Conservation (phyloP, 2,797 vertebrate genomes). For the Mallotus villosus region DNA sequence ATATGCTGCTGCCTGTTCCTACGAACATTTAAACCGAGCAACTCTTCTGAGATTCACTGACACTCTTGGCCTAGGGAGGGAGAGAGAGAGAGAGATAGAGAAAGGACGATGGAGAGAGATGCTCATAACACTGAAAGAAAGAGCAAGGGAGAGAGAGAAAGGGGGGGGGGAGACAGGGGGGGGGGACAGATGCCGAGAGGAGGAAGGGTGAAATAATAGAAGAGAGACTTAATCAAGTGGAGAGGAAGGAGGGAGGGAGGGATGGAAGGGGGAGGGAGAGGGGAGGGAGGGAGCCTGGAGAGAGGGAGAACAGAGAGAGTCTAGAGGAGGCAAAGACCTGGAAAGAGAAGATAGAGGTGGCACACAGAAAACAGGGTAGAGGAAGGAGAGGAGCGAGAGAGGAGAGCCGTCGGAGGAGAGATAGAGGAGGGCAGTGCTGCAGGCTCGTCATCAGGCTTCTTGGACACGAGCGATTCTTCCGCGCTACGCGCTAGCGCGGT, state of each 20-base stretch:
- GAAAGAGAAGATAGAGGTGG: too few species aligned
- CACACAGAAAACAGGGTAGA: too few species aligned
- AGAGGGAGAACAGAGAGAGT: too few species aligned
- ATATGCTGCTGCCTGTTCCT: slow-evolving; percentile 56
- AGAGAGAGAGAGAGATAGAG: slow-evolving; percentile 18
- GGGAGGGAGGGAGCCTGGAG: neutral
- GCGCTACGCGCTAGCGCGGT: too few species aligned
- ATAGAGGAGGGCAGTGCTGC: too few species aligned
- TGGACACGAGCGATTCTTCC: too few species aligned
- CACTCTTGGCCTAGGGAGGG: slow-evolving; percentile 23
- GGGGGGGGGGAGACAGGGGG: neutral
- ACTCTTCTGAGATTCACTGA: slow-evolving; percentile 42
- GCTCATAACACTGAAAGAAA: neutral
- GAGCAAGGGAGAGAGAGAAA: slow-evolving; percentile 12
- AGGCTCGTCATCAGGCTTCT: too few species aligned
- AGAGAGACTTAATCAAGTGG: too few species aligned
- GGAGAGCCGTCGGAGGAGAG: too few species aligned
- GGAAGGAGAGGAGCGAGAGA: too few species aligned
- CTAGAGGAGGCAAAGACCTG: too few species aligned
- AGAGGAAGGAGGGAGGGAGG: neutral
- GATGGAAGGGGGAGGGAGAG: too few species aligned
- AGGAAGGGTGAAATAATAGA: neutral
- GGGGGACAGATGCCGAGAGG: neutral
- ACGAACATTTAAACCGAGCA: slow-evolving; percentile 56
- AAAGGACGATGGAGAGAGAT: slow-evolving; percentile 11